Conservation (phyloP, 2,797 vertebrate species). For the Neosilurus mollespiculum region DNA sequence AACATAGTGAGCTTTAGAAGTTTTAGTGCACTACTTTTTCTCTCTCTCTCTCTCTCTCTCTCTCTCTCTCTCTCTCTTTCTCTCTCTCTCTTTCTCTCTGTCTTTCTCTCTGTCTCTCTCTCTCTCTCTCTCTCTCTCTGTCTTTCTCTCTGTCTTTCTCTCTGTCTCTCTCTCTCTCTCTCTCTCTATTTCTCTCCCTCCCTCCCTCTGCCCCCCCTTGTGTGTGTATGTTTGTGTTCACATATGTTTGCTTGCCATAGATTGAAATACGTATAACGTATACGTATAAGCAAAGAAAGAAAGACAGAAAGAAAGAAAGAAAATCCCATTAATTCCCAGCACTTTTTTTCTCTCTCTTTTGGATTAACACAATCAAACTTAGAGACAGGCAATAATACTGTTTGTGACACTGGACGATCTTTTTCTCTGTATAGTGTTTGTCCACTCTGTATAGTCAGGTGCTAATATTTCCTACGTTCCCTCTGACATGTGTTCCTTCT, state of each 20-base stretch:
- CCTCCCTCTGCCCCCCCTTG: not conserved
- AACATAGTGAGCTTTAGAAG: constrained; percentile 81
- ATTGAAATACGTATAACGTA: constrained; percentile 70
- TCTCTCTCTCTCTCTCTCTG: too few relatives aligned
- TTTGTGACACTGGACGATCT: constrained; percentile 80
- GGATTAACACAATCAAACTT: not conserved
- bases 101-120: not conserved
- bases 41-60: constrained; percentile 72
- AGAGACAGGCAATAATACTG: constrained; percentile 80
- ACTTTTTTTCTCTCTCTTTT: constrained; percentile 58
- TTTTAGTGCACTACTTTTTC: constrained; percentile 76
- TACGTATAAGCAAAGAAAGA: constrained; percentile 39
- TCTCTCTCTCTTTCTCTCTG: not conserved
- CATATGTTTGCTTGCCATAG: constrained; percentile 72
- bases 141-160: too few relatives aligned
- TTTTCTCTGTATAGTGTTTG: constrained; percentile 78
- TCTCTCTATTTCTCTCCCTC: too few relatives aligned
- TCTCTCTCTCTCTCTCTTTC: not conserved
- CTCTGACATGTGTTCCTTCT: not conserved
- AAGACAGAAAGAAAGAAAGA: constrained; percentile 4
- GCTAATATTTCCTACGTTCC: constrained; percentile 61
- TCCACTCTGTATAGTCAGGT: constrained; percentile 81
- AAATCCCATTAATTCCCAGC: constrained; percentile 73
- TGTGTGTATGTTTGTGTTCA: constrained; percentile 44
- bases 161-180: too few relatives aligned